These are phyloP conservation scores for Phodopus roborovskii DNA, from an alignment of 2,113 vertebrate species.

Conservation along the genomic window DNA sequence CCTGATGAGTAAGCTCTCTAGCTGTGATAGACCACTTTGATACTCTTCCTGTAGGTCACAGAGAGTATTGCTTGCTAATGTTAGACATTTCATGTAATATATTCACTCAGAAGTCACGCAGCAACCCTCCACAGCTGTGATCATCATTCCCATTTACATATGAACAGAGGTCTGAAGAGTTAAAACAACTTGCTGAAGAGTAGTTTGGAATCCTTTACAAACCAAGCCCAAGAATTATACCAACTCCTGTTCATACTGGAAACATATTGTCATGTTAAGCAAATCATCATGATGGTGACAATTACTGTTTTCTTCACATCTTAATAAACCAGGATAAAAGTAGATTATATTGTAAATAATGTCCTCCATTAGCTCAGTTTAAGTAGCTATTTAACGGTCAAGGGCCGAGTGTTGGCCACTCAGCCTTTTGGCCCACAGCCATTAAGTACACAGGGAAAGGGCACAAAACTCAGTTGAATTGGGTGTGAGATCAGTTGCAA, in stretches of 20 bases:
- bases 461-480: background rate
- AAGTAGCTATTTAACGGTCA: constrained; percentile 40
- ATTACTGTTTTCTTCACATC: background rate
- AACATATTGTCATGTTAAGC: background rate
- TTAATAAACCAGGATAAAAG: background rate
- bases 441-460: background rate
- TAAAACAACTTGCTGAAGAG: background rate
- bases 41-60: background rate
- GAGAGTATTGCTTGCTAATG: background rate
- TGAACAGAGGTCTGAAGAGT: constrained; percentile 2
- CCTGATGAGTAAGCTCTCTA: background rate
- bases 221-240: background rate
- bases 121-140: background rate
- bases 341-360: background rate
- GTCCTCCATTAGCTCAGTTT: background rate
- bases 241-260: background rate
- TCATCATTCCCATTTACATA: background rate
- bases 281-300: background rate
- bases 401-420: background rate
- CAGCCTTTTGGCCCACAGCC: background rate
- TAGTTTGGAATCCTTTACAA: background rate
- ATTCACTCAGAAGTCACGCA: background rate
- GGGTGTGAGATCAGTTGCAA: background rate
- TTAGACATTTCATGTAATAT: background rate
- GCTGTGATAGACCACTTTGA: background rate